A percentile compares a stretch with the other conserved stretches of the same genome.
These are phyloP conservation scores for Thunnus albacares DNA, from an alignment of 2,797 vertebrate species.

Conservation along the genomic window DNA sequence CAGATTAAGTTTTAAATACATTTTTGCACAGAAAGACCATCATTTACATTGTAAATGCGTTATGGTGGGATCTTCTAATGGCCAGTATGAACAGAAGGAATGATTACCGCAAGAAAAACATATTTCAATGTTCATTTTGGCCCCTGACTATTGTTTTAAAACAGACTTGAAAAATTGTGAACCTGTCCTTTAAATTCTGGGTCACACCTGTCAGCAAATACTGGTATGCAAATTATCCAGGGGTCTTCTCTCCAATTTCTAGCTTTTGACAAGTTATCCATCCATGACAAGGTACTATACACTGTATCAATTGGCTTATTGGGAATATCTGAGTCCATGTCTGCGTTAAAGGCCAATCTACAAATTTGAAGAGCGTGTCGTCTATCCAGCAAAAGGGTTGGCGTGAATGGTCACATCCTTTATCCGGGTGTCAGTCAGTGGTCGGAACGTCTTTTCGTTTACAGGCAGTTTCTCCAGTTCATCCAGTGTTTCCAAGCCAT, in stretches of 20 bases:
- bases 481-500: conserved; percentile 96
- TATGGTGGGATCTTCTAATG: no score
- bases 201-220: background rate
- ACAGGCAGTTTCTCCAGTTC: conserved; percentile 97
- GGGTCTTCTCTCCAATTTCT: background rate
- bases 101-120: no score
- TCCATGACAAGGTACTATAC: background rate
- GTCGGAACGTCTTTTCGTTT: conserved; percentile 96
- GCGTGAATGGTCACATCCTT: conserved; percentile 96
- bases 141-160: no score
- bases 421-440: conserved; percentile 93
- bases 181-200: background rate
- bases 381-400: conserved; percentile 94
- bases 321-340: background rate
- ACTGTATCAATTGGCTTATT: background rate
- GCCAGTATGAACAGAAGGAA: no score
- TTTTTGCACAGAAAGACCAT: no score
- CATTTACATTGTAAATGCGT: no score
- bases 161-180: no score
- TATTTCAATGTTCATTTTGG: no score
- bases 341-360: background rate
- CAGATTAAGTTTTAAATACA: no score
- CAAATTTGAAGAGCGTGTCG: background rate
- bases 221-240: background rate
- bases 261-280: conserved; percentile 3